phyloP scores from a whole-genome alignment of 2,888 invertebrate species.

The Diadegma fenestrale region DNA sequence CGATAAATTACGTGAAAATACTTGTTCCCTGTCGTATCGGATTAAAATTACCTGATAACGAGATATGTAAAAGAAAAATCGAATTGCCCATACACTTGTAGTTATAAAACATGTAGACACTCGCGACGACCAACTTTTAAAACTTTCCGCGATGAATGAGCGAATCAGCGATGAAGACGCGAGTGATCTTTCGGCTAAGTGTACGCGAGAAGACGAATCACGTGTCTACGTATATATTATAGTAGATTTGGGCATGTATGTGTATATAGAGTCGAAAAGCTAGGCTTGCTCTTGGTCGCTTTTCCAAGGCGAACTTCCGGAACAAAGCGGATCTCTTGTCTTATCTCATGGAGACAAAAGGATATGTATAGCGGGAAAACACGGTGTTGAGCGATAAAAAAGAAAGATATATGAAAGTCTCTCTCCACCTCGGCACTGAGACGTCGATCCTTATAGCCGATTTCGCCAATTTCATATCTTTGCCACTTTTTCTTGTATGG shows the following conservation, averaged over 20 bases:
- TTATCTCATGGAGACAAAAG: slow-evolving; percentile 63
- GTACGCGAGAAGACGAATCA: slow-evolving; percentile 14
- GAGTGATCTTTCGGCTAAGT: slow-evolving; percentile 17
- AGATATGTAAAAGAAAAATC: background rate
- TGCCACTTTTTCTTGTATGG: slow-evolving; percentile 13
- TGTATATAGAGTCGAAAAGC: slow-evolving; percentile 8
- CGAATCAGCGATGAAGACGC: slow-evolving; percentile 56
- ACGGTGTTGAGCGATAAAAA: slow-evolving; percentile 43
- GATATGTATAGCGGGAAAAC: slow-evolving; percentile 34
- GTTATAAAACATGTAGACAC: slow-evolving; percentile 26
- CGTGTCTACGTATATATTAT: slow-evolving; percentile 6
- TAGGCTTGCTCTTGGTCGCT: slow-evolving; percentile 36
- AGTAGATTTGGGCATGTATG: background rate
- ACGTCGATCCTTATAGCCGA: slow-evolving; percentile 53
- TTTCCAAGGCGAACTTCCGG: slow-evolving; percentile 61
- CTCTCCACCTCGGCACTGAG: slow-evolving; percentile 18
- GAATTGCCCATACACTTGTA: slow-evolving; percentile 3
- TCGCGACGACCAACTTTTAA: slow-evolving; percentile 63
- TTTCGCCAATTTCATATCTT: slow-evolving; percentile 53
- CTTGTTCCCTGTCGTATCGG: no score
- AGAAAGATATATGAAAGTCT: slow-evolving; percentile 57
- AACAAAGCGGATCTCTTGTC: slow-evolving; percentile 64
- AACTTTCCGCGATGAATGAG: slow-evolving; percentile 65
- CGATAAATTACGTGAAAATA: no score
- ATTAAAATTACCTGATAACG: background rate